Conservation (phyloP, 2,888 invertebrate genomes). For the Urechis unicinctus region DNA sequence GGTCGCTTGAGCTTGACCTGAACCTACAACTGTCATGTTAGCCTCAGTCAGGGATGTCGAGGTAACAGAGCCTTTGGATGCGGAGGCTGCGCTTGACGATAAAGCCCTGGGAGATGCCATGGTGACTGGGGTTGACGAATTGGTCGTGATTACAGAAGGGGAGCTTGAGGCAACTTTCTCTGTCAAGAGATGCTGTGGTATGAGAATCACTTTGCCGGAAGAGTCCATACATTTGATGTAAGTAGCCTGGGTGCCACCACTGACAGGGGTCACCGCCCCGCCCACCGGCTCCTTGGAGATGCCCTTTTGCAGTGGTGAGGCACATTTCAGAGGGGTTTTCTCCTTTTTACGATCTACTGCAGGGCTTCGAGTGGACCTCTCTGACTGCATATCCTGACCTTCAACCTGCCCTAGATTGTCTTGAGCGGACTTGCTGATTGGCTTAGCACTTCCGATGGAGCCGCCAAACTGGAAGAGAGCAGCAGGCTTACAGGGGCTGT, state of each 20-base stretch:
- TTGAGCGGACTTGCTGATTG: too few species aligned
- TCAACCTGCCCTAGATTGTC: too few species aligned
- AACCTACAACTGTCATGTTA: conserved; percentile 1
- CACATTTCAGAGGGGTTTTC: background rate
- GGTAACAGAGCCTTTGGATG: background rate
- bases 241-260: background rate
- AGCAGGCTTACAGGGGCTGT: too few species aligned
- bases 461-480: too few species aligned
- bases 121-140: background rate
- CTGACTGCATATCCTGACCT: too few species aligned
- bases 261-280: background rate
- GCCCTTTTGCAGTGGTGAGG: too few species aligned
- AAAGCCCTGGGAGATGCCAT: background rate
- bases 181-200: conserved; percentile 29
- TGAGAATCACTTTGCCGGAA: conserved; percentile 32
- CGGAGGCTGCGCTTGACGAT: background rate
- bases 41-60: background rate
- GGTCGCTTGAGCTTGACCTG: background rate
- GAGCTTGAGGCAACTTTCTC: background rate
- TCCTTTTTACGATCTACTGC: too few species aligned
- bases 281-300: too few species aligned
- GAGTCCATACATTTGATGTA: conserved; percentile 29
- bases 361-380: too few species aligned
- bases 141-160: background rate
- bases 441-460: background rate